Evolutionary conservation across 2,113 vertebrate species (phyloP).

Genomic region (Oryzias curvinotus): DNA sequence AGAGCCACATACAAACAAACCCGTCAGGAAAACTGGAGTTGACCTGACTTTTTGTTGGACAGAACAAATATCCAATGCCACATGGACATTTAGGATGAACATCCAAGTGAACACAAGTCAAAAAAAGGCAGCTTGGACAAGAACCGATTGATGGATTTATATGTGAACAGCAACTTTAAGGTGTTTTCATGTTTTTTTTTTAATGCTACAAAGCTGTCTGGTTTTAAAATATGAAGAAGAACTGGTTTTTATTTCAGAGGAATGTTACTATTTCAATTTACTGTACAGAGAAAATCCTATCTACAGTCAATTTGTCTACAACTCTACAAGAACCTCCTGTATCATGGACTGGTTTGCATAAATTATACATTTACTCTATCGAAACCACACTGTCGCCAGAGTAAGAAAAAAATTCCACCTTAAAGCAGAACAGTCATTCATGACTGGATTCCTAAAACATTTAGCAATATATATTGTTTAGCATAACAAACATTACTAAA

Average conservation of each 20-base stretch:
- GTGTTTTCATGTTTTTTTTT: constrained; percentile 10
- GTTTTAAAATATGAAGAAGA: constrained; percentile 22
- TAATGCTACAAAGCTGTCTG: constrained; percentile 25
- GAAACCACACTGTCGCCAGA: not conserved
- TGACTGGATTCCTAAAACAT: no score
- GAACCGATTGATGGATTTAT: constrained; percentile 4
- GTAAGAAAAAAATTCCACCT: not conserved
- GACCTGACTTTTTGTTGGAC: not conserved
- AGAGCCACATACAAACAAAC: constrained; percentile 7
- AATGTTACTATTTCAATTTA: constrained; percentile 35
- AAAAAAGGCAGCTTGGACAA: constrained; percentile 44
- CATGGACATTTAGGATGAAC: constrained; percentile 5
- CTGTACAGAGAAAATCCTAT: constrained; percentile 35
- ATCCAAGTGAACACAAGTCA: constrained; percentile 15
- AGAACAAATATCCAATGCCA: constrained; percentile 15
- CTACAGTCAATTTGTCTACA: constrained; percentile 33
- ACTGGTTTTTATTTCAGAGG: constrained; percentile 47
- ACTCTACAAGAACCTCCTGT: constrained; percentile 19
- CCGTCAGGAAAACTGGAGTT: constrained; percentile 19
- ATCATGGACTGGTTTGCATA: constrained; percentile 13
- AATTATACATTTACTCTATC: constrained; percentile 7
- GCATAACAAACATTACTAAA: no score
- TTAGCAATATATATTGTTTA: no score
- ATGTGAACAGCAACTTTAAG: constrained; percentile 9
- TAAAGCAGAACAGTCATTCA: no score